Evolutionary conservation across 1,140 invertebrate species (phyloP), one percentile per base, ranked within the genome.

Genomic region (Phocides pigmalion): DNA sequence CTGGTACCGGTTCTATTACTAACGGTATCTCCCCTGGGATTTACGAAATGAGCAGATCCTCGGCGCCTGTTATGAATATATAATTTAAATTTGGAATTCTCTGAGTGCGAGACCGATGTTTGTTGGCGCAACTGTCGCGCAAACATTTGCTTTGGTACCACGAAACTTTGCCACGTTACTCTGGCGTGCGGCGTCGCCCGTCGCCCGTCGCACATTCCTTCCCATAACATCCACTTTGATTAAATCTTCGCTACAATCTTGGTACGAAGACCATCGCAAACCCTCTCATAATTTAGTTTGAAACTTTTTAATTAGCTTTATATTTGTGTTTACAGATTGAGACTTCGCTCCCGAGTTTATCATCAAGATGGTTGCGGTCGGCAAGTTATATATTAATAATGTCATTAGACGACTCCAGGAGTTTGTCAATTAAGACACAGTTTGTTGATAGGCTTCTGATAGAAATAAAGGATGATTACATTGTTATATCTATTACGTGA

Each of bases 271-370:
- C 81, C 80, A 81, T 82, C 77, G 74, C 77, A 81, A 84, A 87
- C 87, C 87, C 86, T 89, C 87, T 89, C 86, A 91, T 91, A 91
- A 91, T 90, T 89, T 86, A 89, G 86, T 91, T 91, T 84, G 77
- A 84, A 91, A 89, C 89, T 90, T 91, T 91, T 91, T 91, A 91
- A 91, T 91, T 91, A 91, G 87, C 87, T 91, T 91, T 89, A 91
- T 91, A 87, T 91, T 91, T 91, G 87, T 91, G 86, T 91, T 91
- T 89, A 87, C 77, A 84, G 87, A 91, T 91, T 89, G 89, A 89
- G 89, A 89, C 83, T 85, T 89, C 64, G 74, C 70, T 76, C 82
- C 71, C 74, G 73, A 77, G 86, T 89, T 87, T 84, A 81, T 83
- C 84, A 87, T 89, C 81, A 79, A 71, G 73, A 68, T 70, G 74